Evolutionary conservation across 2,888 invertebrate genomes (phyloP).

Genomic region (Xanthorhoe designata): DNA sequence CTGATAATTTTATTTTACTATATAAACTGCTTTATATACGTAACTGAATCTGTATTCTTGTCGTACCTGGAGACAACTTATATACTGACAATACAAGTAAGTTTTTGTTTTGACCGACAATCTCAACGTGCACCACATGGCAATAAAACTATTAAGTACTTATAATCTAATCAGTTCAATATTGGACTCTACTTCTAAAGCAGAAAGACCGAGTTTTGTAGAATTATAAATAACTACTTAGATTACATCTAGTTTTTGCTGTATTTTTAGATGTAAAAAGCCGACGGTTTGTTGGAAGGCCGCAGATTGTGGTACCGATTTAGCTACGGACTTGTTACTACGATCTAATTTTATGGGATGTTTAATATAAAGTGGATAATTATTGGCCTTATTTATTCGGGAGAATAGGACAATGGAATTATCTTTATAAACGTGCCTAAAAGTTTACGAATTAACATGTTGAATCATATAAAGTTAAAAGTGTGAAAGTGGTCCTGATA

Average conservation of each 20-base stretch:
- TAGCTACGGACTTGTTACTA: neutral
- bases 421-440: too few species aligned
- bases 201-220: constrained; percentile 6
- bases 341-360: too few species aligned
- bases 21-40: constrained; percentile 16
- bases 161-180: constrained; percentile 10
- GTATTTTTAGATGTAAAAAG: constrained; percentile 41
- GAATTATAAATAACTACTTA: constrained; percentile 1
- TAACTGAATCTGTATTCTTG: constrained; percentile 35
- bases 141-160: constrained; percentile 29
- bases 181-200: constrained; percentile 31
- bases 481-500: neutral
- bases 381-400: neutral
- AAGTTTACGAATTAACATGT: too few species aligned
- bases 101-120: constrained; percentile 29
- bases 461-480: too few species aligned
- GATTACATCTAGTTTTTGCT: constrained; percentile 39
- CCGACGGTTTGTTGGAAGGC: constrained; percentile 39
- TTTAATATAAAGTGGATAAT: too few species aligned
- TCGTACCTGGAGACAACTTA: constrained; percentile 23
- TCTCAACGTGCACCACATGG: constrained; percentile 36
- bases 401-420: too few species aligned
- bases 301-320: constrained; percentile 19
- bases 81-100: constrained; percentile 26
- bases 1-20: neutral